These are phyloP conservation scores for Gobionotothen gibberifrons DNA, from an alignment of 2,797 vertebrate species.

Conservation along the genomic window DNA sequence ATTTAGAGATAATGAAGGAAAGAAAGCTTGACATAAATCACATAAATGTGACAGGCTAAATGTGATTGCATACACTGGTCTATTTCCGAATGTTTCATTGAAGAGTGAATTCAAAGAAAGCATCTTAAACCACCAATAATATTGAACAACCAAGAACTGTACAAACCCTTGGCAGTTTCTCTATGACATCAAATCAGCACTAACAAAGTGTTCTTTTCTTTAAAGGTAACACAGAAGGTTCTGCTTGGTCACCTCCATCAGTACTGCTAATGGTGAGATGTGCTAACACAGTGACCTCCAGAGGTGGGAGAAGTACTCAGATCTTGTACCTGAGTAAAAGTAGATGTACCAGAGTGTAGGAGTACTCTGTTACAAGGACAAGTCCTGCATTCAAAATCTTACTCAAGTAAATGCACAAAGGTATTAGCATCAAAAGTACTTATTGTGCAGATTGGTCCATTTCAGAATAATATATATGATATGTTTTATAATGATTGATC, in stretches of 20 bases:
- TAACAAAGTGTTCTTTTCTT: neutral
- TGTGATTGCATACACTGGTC: constrained; percentile 14
- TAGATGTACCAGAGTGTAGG: too few relatives aligned
- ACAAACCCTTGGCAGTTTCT: constrained; percentile 3
- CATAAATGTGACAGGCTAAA: neutral
- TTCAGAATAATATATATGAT: too few relatives aligned
- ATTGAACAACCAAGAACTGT: constrained; percentile 8
- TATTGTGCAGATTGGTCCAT: too few relatives aligned
- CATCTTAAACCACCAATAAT: neutral
- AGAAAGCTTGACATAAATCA: constrained; percentile 14
- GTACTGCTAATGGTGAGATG: neutral
- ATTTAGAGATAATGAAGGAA: constrained; percentile 23
- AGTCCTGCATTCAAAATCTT: too few relatives aligned
- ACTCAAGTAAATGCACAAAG: too few relatives aligned
- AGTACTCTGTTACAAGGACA: too few relatives aligned
- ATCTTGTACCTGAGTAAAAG: too few relatives aligned
- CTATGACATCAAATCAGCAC: neutral
- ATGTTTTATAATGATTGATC: too few relatives aligned
- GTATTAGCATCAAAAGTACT: too few relatives aligned
- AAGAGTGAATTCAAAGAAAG: neutral
- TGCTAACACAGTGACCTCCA: neutral
- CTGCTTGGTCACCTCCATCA: neutral
- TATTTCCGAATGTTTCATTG: constrained; percentile 28
- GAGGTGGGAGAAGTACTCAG: too few relatives aligned
- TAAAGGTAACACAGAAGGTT: neutral